These are phyloP conservation scores for Ammospiza nelsoni DNA, from an alignment of 2,113 vertebrate genomes.

Conservation along the genomic window DNA sequence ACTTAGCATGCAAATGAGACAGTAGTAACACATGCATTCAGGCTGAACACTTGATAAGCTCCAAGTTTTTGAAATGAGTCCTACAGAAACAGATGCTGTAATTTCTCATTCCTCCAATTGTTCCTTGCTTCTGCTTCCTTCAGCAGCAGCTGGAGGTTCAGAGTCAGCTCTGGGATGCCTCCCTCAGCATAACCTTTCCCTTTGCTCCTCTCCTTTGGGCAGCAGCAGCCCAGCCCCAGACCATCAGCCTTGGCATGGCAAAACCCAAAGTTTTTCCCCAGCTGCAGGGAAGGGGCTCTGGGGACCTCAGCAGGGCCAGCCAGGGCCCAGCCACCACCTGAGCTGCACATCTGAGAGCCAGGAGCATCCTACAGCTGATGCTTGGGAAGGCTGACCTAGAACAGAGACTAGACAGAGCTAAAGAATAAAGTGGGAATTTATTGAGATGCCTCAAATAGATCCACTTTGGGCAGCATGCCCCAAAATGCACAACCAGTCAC, in stretches of 20 bases:
- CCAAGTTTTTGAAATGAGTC: neutral
- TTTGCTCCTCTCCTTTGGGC: neutral
- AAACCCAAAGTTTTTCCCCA: neutral
- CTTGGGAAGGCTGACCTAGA: neutral
- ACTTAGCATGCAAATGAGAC: neutral
- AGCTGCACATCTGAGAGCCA: neutral
- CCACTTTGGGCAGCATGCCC: neutral
- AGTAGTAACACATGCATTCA: neutral
- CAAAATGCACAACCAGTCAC: neutral
- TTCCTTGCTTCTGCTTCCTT: neutral
- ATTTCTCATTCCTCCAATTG: neutral
- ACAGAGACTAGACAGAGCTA: neutral
- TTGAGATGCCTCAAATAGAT: neutral
- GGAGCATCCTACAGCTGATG: neutral
- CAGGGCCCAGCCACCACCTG: neutral
- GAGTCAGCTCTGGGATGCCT: neutral
- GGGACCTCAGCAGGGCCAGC: neutral
- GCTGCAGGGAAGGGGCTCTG: neutral
- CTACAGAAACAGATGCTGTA: neutral
- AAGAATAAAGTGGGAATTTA: neutral
- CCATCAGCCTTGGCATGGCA: rapidly evolving
- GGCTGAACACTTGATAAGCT: neutral
- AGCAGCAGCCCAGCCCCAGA: neutral
- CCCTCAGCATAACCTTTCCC: neutral
- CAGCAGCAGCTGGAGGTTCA: neutral